A percentile compares a stretch with the other conserved stretches of the same genome.
phyloP scores from a whole-genome alignment of 2,113 vertebrate species.

The Thryonomys swinderianus region DNA sequence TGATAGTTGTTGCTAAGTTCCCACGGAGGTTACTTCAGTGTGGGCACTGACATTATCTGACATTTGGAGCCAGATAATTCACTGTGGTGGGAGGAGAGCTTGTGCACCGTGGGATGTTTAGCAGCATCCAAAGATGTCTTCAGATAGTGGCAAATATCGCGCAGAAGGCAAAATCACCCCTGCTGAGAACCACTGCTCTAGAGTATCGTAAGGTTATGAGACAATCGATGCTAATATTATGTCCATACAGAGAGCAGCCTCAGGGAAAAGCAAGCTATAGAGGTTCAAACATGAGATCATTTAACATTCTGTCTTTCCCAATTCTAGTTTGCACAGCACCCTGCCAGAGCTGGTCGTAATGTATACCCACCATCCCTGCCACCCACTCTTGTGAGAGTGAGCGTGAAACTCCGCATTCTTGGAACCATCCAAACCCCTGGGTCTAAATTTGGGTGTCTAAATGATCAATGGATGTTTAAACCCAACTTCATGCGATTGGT shows the following conservation, averaged over 20 bases:
- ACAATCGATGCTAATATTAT: neutral
- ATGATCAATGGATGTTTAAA: neutral
- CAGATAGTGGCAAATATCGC: neutral
- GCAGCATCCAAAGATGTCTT: neutral
- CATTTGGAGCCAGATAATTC: neutral
- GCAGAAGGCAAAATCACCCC: neutral
- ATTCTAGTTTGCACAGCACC: neutral
- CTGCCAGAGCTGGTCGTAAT: neutral
- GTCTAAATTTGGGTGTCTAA: neutral
- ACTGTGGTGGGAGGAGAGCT: neutral
- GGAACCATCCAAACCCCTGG: neutral
- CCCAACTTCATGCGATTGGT: neutral
- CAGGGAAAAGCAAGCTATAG: neutral
- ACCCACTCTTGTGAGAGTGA: neutral
- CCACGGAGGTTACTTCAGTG: neutral
- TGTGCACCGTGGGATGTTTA: neutral
- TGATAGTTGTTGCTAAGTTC: neutral
- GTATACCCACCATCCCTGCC: neutral
- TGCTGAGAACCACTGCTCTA: neutral
- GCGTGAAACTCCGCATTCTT: neutral
- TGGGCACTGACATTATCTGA: neutral
- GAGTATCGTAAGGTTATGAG: neutral
- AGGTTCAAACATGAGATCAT: neutral
- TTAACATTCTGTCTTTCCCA: neutral
- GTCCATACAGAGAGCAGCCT: neutral